Percentiles rank a stretch among this genome's conserved stretches.
Conservation (phyloP, 2,113 vertebrate genomes). For the Platysternon megacephalum region DNA sequence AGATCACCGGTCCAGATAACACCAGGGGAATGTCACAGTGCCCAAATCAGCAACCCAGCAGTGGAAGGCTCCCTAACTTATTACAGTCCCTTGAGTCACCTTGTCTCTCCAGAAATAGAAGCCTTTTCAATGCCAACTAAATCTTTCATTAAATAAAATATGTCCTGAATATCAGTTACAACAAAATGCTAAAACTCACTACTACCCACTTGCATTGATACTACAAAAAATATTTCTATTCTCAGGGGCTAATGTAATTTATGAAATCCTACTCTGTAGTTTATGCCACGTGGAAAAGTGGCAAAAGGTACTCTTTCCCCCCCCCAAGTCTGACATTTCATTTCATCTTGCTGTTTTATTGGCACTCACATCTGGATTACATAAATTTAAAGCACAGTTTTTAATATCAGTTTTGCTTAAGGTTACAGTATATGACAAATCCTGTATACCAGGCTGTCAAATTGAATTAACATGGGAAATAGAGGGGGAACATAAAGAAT, state of each 20-base stretch:
- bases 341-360: slow-evolving; percentile 66
- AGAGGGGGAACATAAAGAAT: slow-evolving; percentile 30
- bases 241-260: slow-evolving; percentile 33
- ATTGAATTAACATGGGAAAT: slow-evolving; percentile 73
- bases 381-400: slow-evolving; percentile 75
- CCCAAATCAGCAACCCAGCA: not conserved
- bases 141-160: not conserved
- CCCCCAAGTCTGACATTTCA: slow-evolving; percentile 51
- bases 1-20: no score
- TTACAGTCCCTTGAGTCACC: not conserved
- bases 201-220: slow-evolving; percentile 35
- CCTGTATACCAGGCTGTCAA: slow-evolving; percentile 74
- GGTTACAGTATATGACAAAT: slow-evolving; percentile 78
- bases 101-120: not conserved
- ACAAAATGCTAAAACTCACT: not conserved
- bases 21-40: no score
- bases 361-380: slow-evolving; percentile 76
- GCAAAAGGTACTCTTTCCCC: slow-evolving; percentile 50
- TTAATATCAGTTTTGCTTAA: slow-evolving; percentile 73
- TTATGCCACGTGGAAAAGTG: slow-evolving; percentile 48
- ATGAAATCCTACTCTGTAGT: slow-evolving; percentile 37
- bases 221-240: slow-evolving; percentile 55
- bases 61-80: not conserved
- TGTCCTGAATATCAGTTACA: not conserved
- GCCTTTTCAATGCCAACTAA: not conserved